Base-by-base conservation (phyloP, 2,888 invertebrate genomes). In the Napeogenes inachia region DNA sequence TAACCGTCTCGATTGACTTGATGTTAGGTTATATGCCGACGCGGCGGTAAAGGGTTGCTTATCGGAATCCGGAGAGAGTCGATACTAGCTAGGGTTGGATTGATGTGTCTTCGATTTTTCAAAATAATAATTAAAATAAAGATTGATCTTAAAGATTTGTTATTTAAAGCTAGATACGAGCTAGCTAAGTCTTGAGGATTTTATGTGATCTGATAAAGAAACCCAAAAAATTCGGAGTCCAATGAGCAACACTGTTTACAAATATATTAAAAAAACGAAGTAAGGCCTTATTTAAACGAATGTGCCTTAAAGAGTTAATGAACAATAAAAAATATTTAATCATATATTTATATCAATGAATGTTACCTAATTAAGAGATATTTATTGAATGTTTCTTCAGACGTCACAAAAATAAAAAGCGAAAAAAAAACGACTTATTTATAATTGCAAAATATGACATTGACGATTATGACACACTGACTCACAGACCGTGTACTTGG, bases 301-400 rank as follows among this genome's bases (percentile, higher is more conserved):
- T 66, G 71, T 73, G 73, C 73, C 73, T 70, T 72, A 62, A 21
- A 68, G 67, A 68, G 67, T 30, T 30, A 66, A 69, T 68, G 64
- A 70, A 68, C 69, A 62, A 65, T 68, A 69, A 68, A 59, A 67
- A 68, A 64, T 66, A 67, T 70, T 65, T 70, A 68, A 60, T 68
- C 56, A 64, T 66, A 66, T 71, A 68, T 68, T 70, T 70, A 69
- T 68, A 68, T 46, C 57, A 67, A 69, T 65, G 61, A 66, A 71
- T 69, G 72, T 74, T 74, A 74, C 70, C 73, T 62, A 63, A 60
- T 64, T 68, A 57, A 69, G 69, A 69, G 63, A 69, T 69, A 35
- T 35, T 66, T 70, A 70, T 65, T 56, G 55, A 56, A 63, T 62
- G 69, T 72, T 76, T 75, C 75, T 76, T 79, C 71, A 64, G 70